Evolutionary conservation across 2,888 invertebrate species (phyloP).

Genomic region (Pimpla rufipes): DNA sequence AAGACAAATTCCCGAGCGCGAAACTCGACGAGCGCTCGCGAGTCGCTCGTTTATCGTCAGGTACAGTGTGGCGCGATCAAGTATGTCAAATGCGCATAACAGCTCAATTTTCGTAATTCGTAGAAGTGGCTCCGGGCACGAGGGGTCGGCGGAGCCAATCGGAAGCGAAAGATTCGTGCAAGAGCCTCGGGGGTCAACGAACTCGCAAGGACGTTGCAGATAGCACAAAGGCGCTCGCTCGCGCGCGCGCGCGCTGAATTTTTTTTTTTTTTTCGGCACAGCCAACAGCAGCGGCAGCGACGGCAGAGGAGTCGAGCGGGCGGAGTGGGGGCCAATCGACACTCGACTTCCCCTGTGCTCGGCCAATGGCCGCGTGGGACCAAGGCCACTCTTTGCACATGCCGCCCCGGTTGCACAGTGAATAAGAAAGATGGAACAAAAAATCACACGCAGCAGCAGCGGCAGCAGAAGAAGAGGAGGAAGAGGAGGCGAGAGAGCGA

Average conservation of each 20-base stretch:
- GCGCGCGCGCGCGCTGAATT: constrained; percentile 66
- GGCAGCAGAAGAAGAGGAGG: constrained; percentile 36
- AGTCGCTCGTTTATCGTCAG: constrained; percentile 2
- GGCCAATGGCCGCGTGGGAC: constrained; percentile 83
- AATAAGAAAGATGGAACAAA: constrained; percentile 53
- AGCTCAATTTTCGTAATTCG: constrained; percentile 54
- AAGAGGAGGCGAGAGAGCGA: constrained; percentile 47
- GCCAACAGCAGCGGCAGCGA: constrained; percentile 39
- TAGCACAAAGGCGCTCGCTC: constrained; percentile 66
- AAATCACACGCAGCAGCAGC: constrained; percentile 42
- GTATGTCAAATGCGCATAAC: constrained; percentile 68
- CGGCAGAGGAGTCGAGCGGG: constrained; percentile 23
- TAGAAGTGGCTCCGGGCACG: constrained; percentile 66
- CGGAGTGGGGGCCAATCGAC: constrained; percentile 71
- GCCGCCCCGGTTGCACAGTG: constrained; percentile 67
- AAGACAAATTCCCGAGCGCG: too few relatives aligned
- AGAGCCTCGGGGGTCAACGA: constrained; percentile 79
- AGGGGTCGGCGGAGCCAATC: constrained; percentile 69
- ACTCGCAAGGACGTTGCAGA: constrained; percentile 83
- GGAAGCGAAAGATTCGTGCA: constrained; percentile 71
- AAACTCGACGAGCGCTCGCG: neutral
- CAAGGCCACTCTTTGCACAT: constrained; percentile 82
- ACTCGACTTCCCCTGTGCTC: constrained; percentile 77
- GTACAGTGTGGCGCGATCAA: constrained; percentile 21
- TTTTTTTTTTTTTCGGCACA: constrained; percentile 44